Base-by-base conservation (phyloP, 2,888 invertebrate genomes). In the Diadegma fenestrale region DNA sequence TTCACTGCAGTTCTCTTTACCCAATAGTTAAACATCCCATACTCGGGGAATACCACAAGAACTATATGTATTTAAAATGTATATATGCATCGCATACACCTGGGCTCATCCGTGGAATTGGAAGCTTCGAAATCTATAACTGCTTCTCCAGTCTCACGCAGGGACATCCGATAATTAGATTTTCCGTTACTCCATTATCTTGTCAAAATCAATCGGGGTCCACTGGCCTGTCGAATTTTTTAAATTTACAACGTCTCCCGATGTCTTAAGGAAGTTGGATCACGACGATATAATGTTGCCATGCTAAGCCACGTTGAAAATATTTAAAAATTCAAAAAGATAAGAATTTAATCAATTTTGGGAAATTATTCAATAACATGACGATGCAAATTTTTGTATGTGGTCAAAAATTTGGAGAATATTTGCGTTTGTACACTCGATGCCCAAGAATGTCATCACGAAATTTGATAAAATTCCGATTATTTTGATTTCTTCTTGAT, bases 151-250 rank as follows among this genome's bases (percentile, higher is more conserved):
- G 77, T 72, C 22, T 26, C n/a, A n/a, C 8, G 37, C 61, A 73
- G 26, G 77, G 81, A 81, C 73, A 51, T 73, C 41, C 81, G 72
- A 76, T 84, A 81, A 81, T 81, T 84, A 78, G 41, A 84, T 81
- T 73, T 81, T 58, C 72, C 82, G 19, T 72, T 61, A 37, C 58
- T 33, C 22, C 41, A 30, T 14, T 51, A 22, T 63, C 73, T 64
- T 45, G 26, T 33, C 41, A 10, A 72, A 84, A 45, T 17, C 26
- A 51, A 48, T 22, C 37, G 63, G 19, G 51, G 41, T 66, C 22
- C 12, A 17, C 30, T 30, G n/a, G 33, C 3, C 3, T 64, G 5
- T 41, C 12, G 41, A 41, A 64, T 64, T 64, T 19, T 64, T 37
- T 0, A 8, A 64, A 22, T 22, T 4, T 19, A 41, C 2, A 54